These are phyloP conservation scores for Cephalotes varians DNA, from an alignment of 2,888 invertebrate genomes.

Conservation along the genomic window DNA sequence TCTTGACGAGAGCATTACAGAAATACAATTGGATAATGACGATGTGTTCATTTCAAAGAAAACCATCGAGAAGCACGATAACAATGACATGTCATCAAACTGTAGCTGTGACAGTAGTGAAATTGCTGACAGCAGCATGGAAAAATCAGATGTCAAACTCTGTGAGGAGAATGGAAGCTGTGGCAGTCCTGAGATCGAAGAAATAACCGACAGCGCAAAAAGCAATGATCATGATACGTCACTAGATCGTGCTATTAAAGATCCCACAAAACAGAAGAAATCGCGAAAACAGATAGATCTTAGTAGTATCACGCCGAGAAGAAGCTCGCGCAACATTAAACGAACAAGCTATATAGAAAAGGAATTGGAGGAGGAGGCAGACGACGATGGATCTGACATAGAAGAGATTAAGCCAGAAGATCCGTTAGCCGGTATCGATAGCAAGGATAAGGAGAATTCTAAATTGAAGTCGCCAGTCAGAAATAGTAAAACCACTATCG, in stretches of 20 bases:
- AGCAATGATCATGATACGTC: conserved; percentile 79
- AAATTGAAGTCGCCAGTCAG: conserved; percentile 81
- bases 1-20: conserved; percentile 79
- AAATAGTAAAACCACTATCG: conserved; percentile 87
- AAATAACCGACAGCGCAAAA: conserved; percentile 81
- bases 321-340: conserved; percentile 88
- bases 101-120: conserved; percentile 74
- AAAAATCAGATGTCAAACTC: conserved; percentile 78
- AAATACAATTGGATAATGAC: conserved; percentile 82
- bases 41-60: conserved; percentile 75
- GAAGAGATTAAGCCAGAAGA: conserved; percentile 89
- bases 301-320: conserved; percentile 86
- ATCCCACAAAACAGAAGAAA: conserved; percentile 80
- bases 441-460: conserved; percentile 83
- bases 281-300: conserved; percentile 80
- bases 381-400: conserved; percentile 88
- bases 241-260: conserved; percentile 71
- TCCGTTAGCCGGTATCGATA: conserved; percentile 87
- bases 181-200: conserved; percentile 84
- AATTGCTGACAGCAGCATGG: conserved; percentile 73
- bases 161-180: conserved; percentile 84
- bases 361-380: conserved; percentile 86
- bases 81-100: conserved; percentile 82
- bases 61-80: conserved; percentile 80
- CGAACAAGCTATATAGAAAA: conserved; percentile 88